Conservation (phyloP, 2,113 vertebrate species). For the Pterocles gutturalis region DNA sequence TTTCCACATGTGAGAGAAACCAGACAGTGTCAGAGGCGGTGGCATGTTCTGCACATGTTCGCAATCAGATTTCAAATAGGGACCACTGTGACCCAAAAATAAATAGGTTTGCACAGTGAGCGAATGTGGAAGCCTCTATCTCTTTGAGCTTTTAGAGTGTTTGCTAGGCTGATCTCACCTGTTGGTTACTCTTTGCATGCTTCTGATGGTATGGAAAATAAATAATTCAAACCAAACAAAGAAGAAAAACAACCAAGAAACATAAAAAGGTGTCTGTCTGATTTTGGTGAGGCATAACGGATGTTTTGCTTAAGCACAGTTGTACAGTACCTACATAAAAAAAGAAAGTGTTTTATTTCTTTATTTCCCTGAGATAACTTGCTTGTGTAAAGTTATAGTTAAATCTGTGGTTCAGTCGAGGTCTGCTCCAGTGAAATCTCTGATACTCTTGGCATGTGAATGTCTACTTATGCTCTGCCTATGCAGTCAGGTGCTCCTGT, state of each 20-base stretch:
- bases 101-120: neutral
- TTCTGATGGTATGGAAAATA: neutral
- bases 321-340: neutral
- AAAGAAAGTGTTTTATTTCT: constrained; percentile 5
- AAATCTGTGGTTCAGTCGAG: neutral
- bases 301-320: neutral
- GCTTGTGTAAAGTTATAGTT: neutral
- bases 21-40: neutral
- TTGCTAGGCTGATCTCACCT: neutral
- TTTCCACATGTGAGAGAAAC: neutral
- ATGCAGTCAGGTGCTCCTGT: neutral
- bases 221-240: neutral
- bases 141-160: neutral
- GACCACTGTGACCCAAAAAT: neutral
- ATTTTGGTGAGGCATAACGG: neutral
- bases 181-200: neutral
- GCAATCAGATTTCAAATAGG: neutral
- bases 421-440: neutral
- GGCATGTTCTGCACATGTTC: neutral
- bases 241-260: neutral
- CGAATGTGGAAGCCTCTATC: neutral
- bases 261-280: neutral
- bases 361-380: neutral
- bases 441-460: neutral
- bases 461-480: neutral